A percentile compares a stretch with the other conserved stretches of the same genome.
phyloP scores from a whole-genome alignment of 2,797 vertebrate genomes.

The Argyrosomus regius region DNA sequence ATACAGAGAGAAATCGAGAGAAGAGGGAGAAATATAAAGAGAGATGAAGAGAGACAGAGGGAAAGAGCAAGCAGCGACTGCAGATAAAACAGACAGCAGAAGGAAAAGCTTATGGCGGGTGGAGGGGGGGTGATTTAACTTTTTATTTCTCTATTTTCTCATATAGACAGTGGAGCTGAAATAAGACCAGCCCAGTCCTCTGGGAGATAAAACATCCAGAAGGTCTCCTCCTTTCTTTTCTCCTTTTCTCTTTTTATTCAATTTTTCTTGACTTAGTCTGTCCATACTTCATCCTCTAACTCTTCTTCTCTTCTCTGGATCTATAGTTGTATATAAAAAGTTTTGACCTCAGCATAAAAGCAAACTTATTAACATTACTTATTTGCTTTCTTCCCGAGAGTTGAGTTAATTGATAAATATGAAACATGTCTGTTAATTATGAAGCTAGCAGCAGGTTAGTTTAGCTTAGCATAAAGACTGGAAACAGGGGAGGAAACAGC shows the following conservation, averaged over 20 bases:
- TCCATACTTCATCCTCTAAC: background rate
- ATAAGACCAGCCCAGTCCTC: conserved; percentile 17
- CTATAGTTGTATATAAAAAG: background rate
- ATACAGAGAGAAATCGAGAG: conserved; percentile 20
- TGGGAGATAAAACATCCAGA: conserved; percentile 34
- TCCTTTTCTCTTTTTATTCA: background rate
- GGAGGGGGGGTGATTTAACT: conserved; percentile 11
- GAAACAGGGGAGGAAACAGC: no score
- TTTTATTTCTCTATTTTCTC: conserved; percentile 42
- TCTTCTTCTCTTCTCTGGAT: background rate
- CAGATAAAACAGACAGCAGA: conserved; percentile 14
- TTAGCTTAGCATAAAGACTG: background rate
- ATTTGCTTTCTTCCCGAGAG: background rate
- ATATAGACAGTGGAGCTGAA: conserved; percentile 32
- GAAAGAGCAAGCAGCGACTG: background rate
- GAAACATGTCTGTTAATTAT: background rate
- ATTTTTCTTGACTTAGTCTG: background rate
- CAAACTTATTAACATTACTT: background rate
- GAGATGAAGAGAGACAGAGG: conserved; percentile 12
- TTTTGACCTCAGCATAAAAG: background rate
- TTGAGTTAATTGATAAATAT: no score
- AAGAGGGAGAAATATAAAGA: conserved; percentile 14
- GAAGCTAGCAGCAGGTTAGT: background rate
- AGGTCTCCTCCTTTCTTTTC: conserved; percentile 5
- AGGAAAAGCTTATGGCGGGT: conserved; percentile 10